These are phyloP conservation scores for Netelia fuscicornis DNA, from an alignment of 2,888 invertebrate species.

Conservation along the genomic window DNA sequence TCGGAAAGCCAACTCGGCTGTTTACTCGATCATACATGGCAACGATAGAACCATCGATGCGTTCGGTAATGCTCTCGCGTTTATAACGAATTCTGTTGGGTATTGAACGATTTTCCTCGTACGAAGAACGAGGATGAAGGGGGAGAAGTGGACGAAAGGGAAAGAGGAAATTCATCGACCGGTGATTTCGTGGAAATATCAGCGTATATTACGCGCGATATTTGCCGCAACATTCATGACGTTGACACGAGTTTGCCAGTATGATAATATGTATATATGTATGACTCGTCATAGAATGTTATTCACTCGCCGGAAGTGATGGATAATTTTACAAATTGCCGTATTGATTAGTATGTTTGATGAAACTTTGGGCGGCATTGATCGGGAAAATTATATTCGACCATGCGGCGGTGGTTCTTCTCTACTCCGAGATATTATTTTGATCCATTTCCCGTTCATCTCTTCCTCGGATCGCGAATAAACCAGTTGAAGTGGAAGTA, in stretches of 20 bases:
- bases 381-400: slow-evolving; percentile 8
- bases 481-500: not conserved
- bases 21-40: slow-evolving; percentile 37
- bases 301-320: slow-evolving; percentile 3
- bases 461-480: not conserved
- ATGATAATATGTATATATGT: not conserved
- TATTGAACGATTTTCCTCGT: slow-evolving; percentile 13
- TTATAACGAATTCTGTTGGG: slow-evolving; percentile 44
- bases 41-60: slow-evolving; percentile 50
- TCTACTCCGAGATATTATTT: not conserved
- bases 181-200: slow-evolving; percentile 9
- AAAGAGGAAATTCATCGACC: not conserved
- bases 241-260: not conserved
- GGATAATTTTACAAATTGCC: slow-evolving; percentile 13
- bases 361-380: not conserved
- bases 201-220: slow-evolving; percentile 2
- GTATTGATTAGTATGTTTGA: not conserved
- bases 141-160: not conserved
- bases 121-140: slow-evolving; percentile 9
- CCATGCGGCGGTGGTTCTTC: not conserved
- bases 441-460: not conserved
- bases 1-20: not conserved
- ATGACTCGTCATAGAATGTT: not conserved
- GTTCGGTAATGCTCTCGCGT: slow-evolving; percentile 33
- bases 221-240: not conserved